Percentiles rank a stretch among this genome's conserved stretches.
Evolutionary conservation across 2,797 vertebrate species (phyloP).

Genomic region (Lepus oiostolus): DNA sequence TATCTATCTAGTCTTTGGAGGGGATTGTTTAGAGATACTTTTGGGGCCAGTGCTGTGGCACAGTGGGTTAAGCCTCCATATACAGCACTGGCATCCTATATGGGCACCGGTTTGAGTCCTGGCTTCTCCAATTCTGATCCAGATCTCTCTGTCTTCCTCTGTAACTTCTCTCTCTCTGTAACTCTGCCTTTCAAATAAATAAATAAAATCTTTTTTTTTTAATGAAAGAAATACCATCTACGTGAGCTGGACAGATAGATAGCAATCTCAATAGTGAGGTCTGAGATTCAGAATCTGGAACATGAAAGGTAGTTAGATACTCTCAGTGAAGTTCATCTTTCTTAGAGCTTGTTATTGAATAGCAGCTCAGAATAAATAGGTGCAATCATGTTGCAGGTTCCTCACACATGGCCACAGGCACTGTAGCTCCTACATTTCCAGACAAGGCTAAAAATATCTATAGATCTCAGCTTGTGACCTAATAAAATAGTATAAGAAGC

Average conservation of each 20-base stretch:
- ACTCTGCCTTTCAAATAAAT: too few relatives aligned
- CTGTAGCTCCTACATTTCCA: not conserved
- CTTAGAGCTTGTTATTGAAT: not conserved
- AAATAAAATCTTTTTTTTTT: too few relatives aligned
- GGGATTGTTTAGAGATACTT: not conserved
- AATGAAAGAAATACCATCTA: too few relatives aligned
- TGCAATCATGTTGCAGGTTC: not conserved
- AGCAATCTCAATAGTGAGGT: not conserved
- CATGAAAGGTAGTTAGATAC: not conserved
- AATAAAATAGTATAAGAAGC: not conserved
- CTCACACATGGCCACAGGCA: not conserved
- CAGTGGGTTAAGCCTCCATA: not conserved
- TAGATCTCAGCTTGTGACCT: not conserved
- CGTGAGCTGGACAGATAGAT: too few relatives aligned
- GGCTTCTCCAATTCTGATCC: too few relatives aligned
- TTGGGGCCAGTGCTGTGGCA: not conserved
- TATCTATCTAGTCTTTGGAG: not conserved
- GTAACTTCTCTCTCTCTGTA: too few relatives aligned
- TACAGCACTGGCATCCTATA: not conserved
- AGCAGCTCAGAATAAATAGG: not conserved
- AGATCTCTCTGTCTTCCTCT: too few relatives aligned
- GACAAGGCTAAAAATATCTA: not conserved
- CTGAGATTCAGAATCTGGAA: conserved; percentile 8
- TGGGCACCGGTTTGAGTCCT: too few relatives aligned
- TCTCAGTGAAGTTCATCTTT: not conserved